phyloP scores from a whole-genome alignment of 2,113 vertebrate genomes.

The Platichthys flesus region DNA sequence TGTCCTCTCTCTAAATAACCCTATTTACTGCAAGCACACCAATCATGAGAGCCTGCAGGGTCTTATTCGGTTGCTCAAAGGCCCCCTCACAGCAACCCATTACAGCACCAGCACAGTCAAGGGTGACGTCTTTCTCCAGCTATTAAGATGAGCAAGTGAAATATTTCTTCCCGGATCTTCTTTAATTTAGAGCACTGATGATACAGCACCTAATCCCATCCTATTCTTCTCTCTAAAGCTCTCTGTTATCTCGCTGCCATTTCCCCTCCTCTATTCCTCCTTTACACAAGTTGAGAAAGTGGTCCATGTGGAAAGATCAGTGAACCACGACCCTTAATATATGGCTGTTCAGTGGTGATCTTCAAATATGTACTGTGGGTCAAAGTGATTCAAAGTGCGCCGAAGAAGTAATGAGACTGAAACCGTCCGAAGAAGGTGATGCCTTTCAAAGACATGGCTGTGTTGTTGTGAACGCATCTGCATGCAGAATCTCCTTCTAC shows the following conservation, averaged over 20 bases:
- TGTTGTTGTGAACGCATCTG: too few relatives aligned
- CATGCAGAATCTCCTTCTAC: too few relatives aligned
- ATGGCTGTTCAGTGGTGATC: background rate
- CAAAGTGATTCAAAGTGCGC: too few relatives aligned
- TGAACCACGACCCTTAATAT: background rate
- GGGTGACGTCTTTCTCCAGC: background rate
- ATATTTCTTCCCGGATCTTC: background rate
- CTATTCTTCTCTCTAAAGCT: slow-evolving; percentile 5
- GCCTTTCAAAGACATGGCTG: too few relatives aligned
- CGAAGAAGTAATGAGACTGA: background rate
- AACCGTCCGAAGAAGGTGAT: background rate
- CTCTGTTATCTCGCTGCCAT: background rate
- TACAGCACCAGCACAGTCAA: slow-evolving; percentile 11
- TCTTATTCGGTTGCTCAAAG: slow-evolving; percentile 27
- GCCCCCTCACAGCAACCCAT: slow-evolving; percentile 3
- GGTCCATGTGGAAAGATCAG: background rate
- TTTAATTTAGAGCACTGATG: slow-evolving; percentile 8
- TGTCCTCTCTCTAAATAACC: slow-evolving; percentile 35
- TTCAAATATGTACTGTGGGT: background rate
- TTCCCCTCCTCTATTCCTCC: background rate
- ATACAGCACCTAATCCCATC: background rate
- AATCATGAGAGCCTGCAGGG: slow-evolving; percentile 31
- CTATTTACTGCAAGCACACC: slow-evolving; percentile 18
- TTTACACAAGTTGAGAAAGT: slow-evolving; percentile 1
- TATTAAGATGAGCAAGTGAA: slow-evolving; percentile 14